Conservation (phyloP, 1,140 invertebrate species). For the Lerema accius region DNA sequence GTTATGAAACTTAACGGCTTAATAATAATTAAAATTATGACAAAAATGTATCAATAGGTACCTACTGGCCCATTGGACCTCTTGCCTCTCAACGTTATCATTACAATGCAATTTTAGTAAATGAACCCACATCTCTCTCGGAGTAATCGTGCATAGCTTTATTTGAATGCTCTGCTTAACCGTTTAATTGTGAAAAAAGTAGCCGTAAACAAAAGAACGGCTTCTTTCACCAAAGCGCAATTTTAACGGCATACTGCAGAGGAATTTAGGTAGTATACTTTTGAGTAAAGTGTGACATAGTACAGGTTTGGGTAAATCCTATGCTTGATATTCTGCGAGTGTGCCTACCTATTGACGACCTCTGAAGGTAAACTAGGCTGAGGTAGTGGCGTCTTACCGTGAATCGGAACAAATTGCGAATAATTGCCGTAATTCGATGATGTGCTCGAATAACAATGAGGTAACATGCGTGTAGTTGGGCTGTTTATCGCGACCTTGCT, state of each 20-base stretch:
- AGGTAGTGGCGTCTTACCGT: constrained; percentile 3
- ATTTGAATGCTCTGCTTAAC: too few relatives aligned
- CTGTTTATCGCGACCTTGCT: constrained; percentile 13
- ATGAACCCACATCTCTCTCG: too few relatives aligned
- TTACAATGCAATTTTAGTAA: too few relatives aligned
- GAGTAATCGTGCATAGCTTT: too few relatives aligned
- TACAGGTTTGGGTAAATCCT: constrained; percentile 2
- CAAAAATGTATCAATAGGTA: too few relatives aligned
- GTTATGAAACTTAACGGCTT: too few relatives aligned
- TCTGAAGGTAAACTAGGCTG: constrained; percentile 12
- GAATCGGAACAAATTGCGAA: constrained; percentile 20
- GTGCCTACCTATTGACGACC: constrained; percentile 6
- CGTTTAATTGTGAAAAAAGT: too few relatives aligned
- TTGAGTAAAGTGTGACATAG: background rate
- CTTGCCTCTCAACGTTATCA: too few relatives aligned
- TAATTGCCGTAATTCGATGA: constrained; percentile 17
- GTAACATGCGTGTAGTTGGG: constrained; percentile 18
- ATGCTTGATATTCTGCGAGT: constrained; percentile 7
- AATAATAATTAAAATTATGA: too few relatives aligned
- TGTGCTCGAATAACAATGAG: constrained; percentile 23
- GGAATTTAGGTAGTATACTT: background rate
- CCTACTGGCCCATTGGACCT: too few relatives aligned
- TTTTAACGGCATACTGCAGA: background rate
- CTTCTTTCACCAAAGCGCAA: background rate
- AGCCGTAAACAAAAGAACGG: too few relatives aligned